phyloP scores from a whole-genome alignment of 2,113 vertebrate species.

The Corapipo altera region DNA sequence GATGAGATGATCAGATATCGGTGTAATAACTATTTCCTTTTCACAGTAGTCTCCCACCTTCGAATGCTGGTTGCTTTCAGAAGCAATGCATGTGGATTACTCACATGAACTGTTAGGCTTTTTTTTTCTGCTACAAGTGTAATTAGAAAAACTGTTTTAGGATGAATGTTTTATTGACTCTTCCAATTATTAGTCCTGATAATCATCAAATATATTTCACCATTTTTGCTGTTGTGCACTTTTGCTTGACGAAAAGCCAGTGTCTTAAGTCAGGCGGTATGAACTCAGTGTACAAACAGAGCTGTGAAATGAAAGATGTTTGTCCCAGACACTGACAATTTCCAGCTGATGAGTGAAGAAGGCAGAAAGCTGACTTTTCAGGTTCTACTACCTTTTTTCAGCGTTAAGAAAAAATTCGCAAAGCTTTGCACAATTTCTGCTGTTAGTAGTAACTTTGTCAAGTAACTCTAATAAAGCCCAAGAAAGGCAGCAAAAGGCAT shows the following conservation, averaged over 20 bases:
- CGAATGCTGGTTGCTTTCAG: not conserved
- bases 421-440: not conserved
- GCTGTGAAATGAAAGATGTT: not conserved
- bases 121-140: not conserved
- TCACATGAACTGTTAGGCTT: not conserved
- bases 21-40: not conserved
- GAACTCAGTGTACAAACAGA: not conserved
- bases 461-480: not conserved
- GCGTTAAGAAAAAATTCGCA: not conserved
- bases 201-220: rapidly evolving
- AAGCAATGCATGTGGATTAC: not conserved
- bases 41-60: not conserved
- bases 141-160: not conserved
- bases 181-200: not conserved
- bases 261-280: not conserved
- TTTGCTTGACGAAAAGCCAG: not conserved
- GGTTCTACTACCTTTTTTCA: not conserved
- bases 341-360: not conserved
- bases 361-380: not conserved
- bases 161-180: not conserved
- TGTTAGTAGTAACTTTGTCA: not conserved
- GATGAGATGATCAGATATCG: not conserved
- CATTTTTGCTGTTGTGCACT: not conserved
- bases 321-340: not conserved
- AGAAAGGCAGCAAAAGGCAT: not conserved